These are phyloP conservation scores for Nemotelus nigrinus DNA, from an alignment of 2,888 invertebrate species.

Conservation along the genomic window DNA sequence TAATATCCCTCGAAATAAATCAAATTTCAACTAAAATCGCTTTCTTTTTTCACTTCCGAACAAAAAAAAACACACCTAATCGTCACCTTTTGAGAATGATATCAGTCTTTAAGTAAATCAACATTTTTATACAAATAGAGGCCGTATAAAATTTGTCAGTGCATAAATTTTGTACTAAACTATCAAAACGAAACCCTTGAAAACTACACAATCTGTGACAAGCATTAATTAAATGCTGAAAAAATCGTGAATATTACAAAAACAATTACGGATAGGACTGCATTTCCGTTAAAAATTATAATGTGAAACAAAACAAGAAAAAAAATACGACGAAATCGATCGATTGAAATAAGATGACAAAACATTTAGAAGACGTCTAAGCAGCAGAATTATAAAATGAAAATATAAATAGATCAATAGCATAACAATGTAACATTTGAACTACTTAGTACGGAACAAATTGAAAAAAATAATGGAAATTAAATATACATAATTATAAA, in stretches of 20 bases:
- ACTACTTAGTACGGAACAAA: slow-evolving; percentile 31
- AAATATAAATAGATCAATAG: slow-evolving; percentile 32
- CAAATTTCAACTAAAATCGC: slow-evolving; percentile 28
- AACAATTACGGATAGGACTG: no score
- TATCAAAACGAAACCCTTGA: slow-evolving; percentile 20
- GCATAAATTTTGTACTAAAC: slow-evolving; percentile 25
- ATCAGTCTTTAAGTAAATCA: slow-evolving; percentile 4
- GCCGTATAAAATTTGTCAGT: slow-evolving; percentile 18
- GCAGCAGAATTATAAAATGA: neutral
- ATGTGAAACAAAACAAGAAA: neutral
- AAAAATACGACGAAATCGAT: slow-evolving; percentile 3
- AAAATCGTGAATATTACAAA: no score
- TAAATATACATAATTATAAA: slow-evolving; percentile 35
- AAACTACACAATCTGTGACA: neutral
- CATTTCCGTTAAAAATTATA: no score
- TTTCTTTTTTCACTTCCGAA: slow-evolving; percentile 14
- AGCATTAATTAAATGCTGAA: no score
- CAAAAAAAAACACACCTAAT: slow-evolving; percentile 4
- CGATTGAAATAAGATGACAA: slow-evolving; percentile 9
- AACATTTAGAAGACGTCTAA: slow-evolving; percentile 13
- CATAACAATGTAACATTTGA: slow-evolving; percentile 29
- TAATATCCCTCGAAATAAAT: slow-evolving; percentile 29
- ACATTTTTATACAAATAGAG: slow-evolving; percentile 7
- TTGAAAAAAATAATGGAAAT: slow-evolving; percentile 32
- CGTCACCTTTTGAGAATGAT: slow-evolving; percentile 10